Conservation (phyloP, 2,888 invertebrate species). For the Brachypterus glaber region DNA sequence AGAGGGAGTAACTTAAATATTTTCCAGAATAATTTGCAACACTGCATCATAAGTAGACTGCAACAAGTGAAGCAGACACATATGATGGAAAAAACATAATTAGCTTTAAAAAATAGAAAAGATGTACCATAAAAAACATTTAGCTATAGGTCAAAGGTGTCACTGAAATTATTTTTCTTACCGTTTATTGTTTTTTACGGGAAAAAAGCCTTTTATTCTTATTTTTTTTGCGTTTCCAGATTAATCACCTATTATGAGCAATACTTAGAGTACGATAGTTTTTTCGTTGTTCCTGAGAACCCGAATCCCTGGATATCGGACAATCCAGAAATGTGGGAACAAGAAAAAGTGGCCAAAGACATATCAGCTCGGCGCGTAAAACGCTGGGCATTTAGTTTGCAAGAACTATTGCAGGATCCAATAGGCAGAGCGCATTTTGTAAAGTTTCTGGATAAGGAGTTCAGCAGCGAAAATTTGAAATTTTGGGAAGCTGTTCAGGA, state of each 20-base stretch:
- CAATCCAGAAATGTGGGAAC: slow-evolving; percentile 94
- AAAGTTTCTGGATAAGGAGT: slow-evolving; percentile 93
- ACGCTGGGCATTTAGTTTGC: slow-evolving; percentile 94
- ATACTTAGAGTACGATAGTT: slow-evolving; percentile 92
- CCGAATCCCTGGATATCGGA: slow-evolving; percentile 97
- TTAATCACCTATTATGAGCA: slow-evolving; percentile 89
- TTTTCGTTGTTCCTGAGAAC: slow-evolving; percentile 85
- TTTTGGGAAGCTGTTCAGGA: slow-evolving; percentile 95
- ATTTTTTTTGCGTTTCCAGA: no score
- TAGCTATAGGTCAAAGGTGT: no score
- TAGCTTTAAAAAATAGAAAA: no score
- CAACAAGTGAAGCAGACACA: no score
- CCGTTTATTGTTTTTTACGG: no score
- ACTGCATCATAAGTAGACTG: no score
- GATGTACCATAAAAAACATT: no score
- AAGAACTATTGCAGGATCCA: slow-evolving; percentile 90
- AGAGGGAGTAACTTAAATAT: no score
- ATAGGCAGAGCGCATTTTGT: slow-evolving; percentile 94
- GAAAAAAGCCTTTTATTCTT: no score
- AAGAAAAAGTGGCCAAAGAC: slow-evolving; percentile 87
- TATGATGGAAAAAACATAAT: no score
- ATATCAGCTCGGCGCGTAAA: slow-evolving; percentile 87
- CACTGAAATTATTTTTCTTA: no score
- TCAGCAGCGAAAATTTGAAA: slow-evolving; percentile 97
- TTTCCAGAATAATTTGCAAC: no score